phyloP scores from a whole-genome alignment of 2,797 vertebrate genomes.

The Rhadinocentrus ornatus region DNA sequence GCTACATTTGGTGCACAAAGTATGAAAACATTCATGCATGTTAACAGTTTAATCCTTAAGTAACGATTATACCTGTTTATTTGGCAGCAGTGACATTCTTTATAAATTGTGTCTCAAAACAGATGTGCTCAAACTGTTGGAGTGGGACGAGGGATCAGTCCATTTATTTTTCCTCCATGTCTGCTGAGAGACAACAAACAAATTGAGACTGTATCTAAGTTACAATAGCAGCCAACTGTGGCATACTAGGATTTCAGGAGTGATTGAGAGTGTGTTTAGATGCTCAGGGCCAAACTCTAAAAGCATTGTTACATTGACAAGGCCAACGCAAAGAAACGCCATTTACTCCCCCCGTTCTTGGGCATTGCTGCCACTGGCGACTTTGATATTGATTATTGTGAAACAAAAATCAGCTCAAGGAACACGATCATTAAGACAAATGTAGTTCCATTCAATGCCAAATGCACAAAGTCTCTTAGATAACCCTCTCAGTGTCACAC shows the following conservation, averaged over 20 bases:
- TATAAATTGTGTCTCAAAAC: slow-evolving; percentile 72
- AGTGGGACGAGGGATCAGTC: slow-evolving; percentile 78
- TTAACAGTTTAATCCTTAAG: slow-evolving; percentile 43
- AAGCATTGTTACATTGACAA: slow-evolving; percentile 88
- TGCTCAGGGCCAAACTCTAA: slow-evolving; percentile 88
- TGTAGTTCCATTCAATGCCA: slow-evolving; percentile 77
- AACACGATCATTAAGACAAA: slow-evolving; percentile 85
- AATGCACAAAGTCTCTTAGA: slow-evolving; percentile 61
- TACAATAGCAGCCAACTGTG: slow-evolving; percentile 84
- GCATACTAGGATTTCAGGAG: slow-evolving; percentile 82
- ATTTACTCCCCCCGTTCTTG: slow-evolving; percentile 76
- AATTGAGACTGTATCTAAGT: slow-evolving; percentile 87
- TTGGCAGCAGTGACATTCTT: slow-evolving; percentile 61
- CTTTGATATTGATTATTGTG: slow-evolving; percentile 85
- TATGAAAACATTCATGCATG: slow-evolving; percentile 12
- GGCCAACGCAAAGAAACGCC: slow-evolving; percentile 81
- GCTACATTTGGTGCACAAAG: slow-evolving; percentile 18
- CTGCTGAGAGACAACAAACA: slow-evolving; percentile 82
- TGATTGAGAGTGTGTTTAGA: slow-evolving; percentile 88
- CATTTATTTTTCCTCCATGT: slow-evolving; percentile 81
- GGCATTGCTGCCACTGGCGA: slow-evolving; percentile 79
- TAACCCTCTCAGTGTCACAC: slow-evolving; percentile 40
- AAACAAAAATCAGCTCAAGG: slow-evolving; percentile 82
- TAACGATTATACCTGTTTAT: slow-evolving; percentile 58
- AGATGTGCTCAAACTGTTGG: slow-evolving; percentile 76